A percentile compares a stretch with the other conserved stretches of the same genome.
Conservation (phyloP, 2,888 invertebrate genomes). For the Patella ulyssiponensis region DNA sequence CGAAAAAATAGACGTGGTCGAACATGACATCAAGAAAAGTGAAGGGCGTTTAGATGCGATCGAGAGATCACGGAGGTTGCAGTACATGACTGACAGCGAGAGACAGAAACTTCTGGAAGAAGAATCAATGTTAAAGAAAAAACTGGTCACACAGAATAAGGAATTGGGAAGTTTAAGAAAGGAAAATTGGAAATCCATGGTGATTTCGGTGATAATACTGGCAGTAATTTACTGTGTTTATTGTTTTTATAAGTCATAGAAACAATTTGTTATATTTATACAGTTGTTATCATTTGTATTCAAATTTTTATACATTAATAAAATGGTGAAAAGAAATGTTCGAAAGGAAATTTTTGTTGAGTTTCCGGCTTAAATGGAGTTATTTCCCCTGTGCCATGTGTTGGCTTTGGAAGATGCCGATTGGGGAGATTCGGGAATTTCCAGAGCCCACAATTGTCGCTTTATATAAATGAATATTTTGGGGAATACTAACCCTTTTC, state of each 20-base stretch:
- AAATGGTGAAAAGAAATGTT: too few relatives aligned
- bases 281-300: too few relatives aligned
- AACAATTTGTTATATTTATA: too few relatives aligned
- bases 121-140: constrained; percentile 19
- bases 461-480: too few relatives aligned
- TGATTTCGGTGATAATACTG: constrained; percentile 36
- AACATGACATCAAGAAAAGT: constrained; percentile 26
- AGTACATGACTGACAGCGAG: constrained; percentile 27
- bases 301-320: too few relatives aligned
- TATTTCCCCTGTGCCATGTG: too few relatives aligned
- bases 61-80: constrained; percentile 26
- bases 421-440: too few relatives aligned
- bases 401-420: too few relatives aligned
- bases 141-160: neutral
- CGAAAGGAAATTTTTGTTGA: too few relatives aligned
- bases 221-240: constrained; percentile 29
- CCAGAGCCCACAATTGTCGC: too few relatives aligned
- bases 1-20: constrained; percentile 30
- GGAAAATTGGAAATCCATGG: constrained; percentile 40
- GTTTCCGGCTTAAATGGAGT: too few relatives aligned
- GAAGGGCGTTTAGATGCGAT: constrained; percentile 30
- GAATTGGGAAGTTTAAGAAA: constrained; percentile 34
- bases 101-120: constrained; percentile 20
- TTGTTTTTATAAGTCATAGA: neutral
- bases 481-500: too few relatives aligned